Conservation (phyloP, 2,888 invertebrate genomes). For the Thecocarcelia acutangulata region DNA sequence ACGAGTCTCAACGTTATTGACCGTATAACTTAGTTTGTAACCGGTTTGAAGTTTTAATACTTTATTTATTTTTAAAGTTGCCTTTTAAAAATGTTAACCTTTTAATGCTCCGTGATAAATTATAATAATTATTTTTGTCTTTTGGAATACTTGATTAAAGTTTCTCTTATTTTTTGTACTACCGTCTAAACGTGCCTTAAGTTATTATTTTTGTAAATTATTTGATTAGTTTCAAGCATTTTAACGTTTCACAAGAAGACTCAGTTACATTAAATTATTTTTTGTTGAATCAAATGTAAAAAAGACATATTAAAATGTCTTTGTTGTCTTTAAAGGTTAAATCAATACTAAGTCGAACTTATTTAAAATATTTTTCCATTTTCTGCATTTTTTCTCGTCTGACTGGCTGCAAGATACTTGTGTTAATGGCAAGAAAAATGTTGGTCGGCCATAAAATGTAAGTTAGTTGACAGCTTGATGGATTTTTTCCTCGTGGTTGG, state of each 20-base stretch:
- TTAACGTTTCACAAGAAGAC: too few relatives aligned
- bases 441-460: conserved; percentile 1
- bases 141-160: too few relatives aligned
- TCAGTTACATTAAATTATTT: too few relatives aligned
- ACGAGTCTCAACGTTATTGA: conserved; percentile 61
- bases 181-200: too few relatives aligned
- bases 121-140: too few relatives aligned
- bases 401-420: background rate
- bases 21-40: conserved; percentile 66
- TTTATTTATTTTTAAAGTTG: conserved; percentile 3
- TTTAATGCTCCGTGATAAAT: background rate
- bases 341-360: background rate
- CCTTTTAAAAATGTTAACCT: conserved; percentile 4
- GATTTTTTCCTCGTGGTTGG: background rate
- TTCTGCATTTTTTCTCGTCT: background rate
- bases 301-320: too few relatives aligned
- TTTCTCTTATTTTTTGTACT: too few relatives aligned
- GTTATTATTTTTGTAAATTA: too few relatives aligned
- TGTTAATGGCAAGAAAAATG: background rate
- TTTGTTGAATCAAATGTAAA: too few relatives aligned
- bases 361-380: background rate
- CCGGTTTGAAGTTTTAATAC: conserved; percentile 44
- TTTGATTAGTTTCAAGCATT: too few relatives aligned
- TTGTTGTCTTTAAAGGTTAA: background rate
- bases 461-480: conserved; percentile 2